Conservation (phyloP, 2,888 invertebrate genomes). For the Drosophila pseudotakahashii region DNA sequence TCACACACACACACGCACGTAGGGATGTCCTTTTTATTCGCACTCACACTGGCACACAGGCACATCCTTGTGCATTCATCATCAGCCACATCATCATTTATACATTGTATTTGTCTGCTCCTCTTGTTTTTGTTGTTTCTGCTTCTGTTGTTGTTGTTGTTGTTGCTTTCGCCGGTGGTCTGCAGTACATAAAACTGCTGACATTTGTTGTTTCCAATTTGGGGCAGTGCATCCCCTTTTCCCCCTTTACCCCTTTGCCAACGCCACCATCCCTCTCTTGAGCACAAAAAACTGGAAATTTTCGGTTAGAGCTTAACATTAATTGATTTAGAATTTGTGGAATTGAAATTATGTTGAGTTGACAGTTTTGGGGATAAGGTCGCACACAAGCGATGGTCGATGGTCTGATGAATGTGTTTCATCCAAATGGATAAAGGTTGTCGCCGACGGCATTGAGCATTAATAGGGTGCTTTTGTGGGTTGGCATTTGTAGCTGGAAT, state of each 20-base stretch:
- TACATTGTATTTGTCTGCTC: constrained; percentile 72
- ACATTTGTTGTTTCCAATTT: constrained; percentile 76
- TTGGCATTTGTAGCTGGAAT: background rate
- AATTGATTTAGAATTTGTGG: constrained; percentile 67
- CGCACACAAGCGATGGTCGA: background rate
- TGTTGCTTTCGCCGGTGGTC: constrained; percentile 32
- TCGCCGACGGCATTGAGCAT: background rate
- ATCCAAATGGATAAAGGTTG: constrained; percentile 2
- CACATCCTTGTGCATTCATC: constrained; percentile 63
- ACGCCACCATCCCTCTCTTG: background rate
- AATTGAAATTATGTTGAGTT: constrained; percentile 59
- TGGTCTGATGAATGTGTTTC: constrained; percentile 17
- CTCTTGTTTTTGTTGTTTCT: constrained; percentile 23
- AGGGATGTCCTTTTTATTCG: constrained; percentile 36
- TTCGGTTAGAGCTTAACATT: constrained; percentile 50
- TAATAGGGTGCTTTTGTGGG: background rate
- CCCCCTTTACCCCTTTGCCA: background rate
- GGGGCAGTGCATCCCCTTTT: constrained; percentile 27
- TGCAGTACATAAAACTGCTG: constrained; percentile 70
- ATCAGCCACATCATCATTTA: constrained; percentile 77
- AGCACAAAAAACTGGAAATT: constrained; percentile 14
- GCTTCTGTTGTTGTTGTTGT: constrained; percentile 14
- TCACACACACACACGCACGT: constrained; percentile 24
- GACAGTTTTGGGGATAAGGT: constrained; percentile 51
- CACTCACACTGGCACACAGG: constrained; percentile 14